A percentile compares a stretch with the other conserved stretches of the same genome.
phyloP scores from a whole-genome alignment of 2,113 vertebrate species.

The Caracal caracal region DNA sequence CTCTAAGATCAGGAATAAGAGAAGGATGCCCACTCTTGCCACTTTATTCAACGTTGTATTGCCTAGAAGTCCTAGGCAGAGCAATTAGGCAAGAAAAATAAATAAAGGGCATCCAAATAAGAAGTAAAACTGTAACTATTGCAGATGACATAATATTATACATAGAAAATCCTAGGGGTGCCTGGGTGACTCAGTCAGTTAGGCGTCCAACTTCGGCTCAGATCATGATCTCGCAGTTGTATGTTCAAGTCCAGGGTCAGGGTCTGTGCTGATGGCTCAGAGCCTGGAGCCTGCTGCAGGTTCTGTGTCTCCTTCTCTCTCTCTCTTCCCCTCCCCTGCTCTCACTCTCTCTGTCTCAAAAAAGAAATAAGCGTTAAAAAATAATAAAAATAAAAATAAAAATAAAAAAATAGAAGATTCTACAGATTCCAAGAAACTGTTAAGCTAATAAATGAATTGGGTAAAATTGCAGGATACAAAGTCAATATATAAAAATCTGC shows the following conservation, averaged over 20 bases:
- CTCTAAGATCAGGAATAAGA: background rate
- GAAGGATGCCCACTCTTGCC: background rate
- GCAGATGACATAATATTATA: background rate
- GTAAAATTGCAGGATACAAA: background rate
- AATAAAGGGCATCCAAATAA: background rate
- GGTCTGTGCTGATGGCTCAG: too few relatives aligned
- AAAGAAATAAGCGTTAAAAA: too few relatives aligned
- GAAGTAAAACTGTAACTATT: background rate
- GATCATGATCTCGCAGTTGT: too few relatives aligned
- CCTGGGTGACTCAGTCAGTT: too few relatives aligned
- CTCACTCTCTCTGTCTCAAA: too few relatives aligned
- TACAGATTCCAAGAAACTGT: background rate
- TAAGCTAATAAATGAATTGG: background rate
- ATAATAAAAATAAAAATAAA: too few relatives aligned
- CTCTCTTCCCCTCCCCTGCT: too few relatives aligned
- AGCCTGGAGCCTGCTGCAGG: too few relatives aligned
- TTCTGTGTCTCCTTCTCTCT: too few relatives aligned
- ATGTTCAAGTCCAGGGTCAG: too few relatives aligned
- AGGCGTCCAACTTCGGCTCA: too few relatives aligned
- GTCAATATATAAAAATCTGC: background rate
- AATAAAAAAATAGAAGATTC: background rate
- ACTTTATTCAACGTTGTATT: background rate
- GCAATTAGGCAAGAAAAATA: background rate
- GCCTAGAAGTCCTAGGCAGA: background rate
- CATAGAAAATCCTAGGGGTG: background rate